Evolutionary conservation across 2,888 invertebrate species (phyloP).

Genomic region (Loripinus fragilis): DNA sequence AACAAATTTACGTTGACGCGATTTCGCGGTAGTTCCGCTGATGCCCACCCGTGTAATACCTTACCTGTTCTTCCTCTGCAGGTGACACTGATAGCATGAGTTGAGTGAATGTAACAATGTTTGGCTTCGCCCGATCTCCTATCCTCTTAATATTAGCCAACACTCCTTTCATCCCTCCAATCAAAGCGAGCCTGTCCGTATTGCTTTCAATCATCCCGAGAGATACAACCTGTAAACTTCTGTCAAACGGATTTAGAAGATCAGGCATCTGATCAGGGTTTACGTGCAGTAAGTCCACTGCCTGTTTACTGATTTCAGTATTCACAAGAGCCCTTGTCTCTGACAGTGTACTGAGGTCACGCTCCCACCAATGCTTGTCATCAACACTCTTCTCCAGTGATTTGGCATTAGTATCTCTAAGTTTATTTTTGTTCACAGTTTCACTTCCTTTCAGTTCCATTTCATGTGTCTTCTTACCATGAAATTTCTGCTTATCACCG

Average conservation of each 20-base stretch:
- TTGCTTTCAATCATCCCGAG: slow-evolving; percentile 35
- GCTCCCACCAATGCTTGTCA: slow-evolving; percentile 2
- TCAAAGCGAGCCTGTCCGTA: slow-evolving; percentile 84
- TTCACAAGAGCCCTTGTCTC: background rate
- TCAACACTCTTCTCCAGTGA: background rate
- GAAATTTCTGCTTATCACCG: background rate
- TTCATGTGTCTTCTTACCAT: background rate
- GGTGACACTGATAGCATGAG: slow-evolving; percentile 90
- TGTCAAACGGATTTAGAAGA: slow-evolving; percentile 59
- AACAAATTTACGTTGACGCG: too few relatives aligned
- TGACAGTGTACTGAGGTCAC: background rate
- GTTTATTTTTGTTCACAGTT: too few relatives aligned
- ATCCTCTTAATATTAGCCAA: slow-evolving; percentile 89
- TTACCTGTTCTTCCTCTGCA: slow-evolving; percentile 86
- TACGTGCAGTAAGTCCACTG: background rate
- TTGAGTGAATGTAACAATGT: slow-evolving; percentile 91
- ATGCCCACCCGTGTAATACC: slow-evolving; percentile 82
- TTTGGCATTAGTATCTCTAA: too few relatives aligned
- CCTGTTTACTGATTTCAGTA: background rate
- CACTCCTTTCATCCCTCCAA: slow-evolving; percentile 92
- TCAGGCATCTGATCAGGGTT: slow-evolving; percentile 40
- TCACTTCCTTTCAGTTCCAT: background rate
- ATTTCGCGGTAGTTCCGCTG: slow-evolving; percentile 86
- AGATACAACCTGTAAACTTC: slow-evolving; percentile 29
- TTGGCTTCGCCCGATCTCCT: slow-evolving; percentile 88